Evolutionary conservation across 2,888 invertebrate genomes (phyloP).

Genomic region (Uropetala carovei): DNA sequence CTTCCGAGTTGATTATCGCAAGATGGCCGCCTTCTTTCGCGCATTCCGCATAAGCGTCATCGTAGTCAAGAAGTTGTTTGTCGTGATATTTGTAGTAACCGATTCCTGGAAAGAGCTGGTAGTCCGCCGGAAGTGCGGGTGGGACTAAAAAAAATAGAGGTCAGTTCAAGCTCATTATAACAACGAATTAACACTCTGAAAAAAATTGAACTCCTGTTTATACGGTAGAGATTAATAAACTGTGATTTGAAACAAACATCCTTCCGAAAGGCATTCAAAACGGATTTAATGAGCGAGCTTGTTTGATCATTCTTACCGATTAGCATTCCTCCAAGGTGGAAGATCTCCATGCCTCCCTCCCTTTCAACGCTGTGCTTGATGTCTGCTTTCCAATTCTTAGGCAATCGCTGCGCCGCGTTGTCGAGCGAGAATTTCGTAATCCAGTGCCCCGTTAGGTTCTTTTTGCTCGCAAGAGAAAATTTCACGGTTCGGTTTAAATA

Average conservation of each 20-base stretch:
- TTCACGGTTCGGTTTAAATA: neutral
- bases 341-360: neutral
- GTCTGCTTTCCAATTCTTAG: neutral
- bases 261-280: neutral
- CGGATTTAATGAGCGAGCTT: neutral
- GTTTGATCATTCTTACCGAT: neutral
- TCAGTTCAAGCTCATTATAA: neutral
- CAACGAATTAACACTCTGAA: neutral
- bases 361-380: neutral
- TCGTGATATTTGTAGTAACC: conserved; percentile 12
- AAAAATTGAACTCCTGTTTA: neutral
- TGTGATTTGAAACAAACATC: too few relatives aligned
- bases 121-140: neutral
- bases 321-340: neutral
- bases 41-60: neutral
- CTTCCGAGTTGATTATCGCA: conserved; percentile 33
- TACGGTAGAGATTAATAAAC: too few relatives aligned
- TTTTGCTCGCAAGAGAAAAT: neutral
- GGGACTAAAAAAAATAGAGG: neutral
- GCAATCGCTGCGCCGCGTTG: neutral
- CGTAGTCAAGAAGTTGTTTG: neutral
- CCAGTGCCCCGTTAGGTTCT: conserved; percentile 39
- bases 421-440: neutral
- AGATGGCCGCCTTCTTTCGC: conserved; percentile 37
- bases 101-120: neutral